Percentiles rank a stretch among this genome's conserved stretches.
These are phyloP conservation scores for Pelochelys cantorii DNA, from an alignment of 2,797 vertebrate genomes.

Conservation along the genomic window DNA sequence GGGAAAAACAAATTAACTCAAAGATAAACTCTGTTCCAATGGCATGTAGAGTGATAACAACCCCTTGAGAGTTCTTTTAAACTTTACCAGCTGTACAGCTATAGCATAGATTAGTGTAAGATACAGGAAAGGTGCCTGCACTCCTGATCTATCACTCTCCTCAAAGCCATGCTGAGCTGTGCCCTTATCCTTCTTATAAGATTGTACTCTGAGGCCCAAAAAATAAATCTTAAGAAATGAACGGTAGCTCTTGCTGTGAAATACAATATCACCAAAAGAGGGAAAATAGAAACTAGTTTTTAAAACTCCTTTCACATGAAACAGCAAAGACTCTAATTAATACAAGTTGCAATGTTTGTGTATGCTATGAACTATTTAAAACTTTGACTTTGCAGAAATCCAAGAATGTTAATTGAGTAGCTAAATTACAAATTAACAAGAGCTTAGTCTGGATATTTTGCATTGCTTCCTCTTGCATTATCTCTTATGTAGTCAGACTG, in stretches of 20 bases:
- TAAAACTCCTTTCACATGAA: background rate
- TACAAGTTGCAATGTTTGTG: background rate
- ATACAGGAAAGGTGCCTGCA: background rate
- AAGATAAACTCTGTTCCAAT: background rate
- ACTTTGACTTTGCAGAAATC: background rate
- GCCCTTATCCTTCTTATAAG: background rate
- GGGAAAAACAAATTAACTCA: background rate
- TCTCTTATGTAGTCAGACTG: background rate
- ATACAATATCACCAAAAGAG: background rate
- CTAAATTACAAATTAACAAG: constrained; percentile 2
- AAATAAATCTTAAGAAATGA: background rate
- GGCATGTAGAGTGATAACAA: background rate
- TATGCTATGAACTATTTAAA: background rate
- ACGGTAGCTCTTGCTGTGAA: background rate
- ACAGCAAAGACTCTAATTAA: background rate
- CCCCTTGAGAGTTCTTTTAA: background rate
- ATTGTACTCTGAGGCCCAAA: background rate
- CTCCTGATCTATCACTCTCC: background rate
- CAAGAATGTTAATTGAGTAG: constrained; percentile 1
- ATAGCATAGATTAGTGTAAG: background rate
- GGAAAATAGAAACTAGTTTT: background rate
- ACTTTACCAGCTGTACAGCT: background rate
- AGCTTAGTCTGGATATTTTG: background rate
- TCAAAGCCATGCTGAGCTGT: background rate
- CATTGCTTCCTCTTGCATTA: background rate